Conservation (phyloP, 2,113 vertebrate species). For the Pelobates fuscus region DNA sequence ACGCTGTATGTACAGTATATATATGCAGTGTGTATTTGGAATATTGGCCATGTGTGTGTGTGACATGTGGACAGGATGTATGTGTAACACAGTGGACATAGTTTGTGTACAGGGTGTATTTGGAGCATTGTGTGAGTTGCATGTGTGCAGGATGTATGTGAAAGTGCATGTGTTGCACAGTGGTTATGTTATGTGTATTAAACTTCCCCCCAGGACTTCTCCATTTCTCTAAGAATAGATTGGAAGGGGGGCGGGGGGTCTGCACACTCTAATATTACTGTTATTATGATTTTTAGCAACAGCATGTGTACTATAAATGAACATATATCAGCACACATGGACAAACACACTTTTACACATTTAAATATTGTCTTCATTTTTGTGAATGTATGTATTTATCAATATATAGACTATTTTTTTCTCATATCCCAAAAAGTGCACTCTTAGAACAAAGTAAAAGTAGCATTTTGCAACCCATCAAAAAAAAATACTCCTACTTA, state of each 20-base stretch:
- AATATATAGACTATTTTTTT: slow-evolving; percentile 2
- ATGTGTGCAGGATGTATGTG: not conserved
- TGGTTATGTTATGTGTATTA: not conserved
- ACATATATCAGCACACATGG: not conserved
- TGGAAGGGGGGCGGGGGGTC: not conserved
- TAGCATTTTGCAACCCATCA: too few species aligned
- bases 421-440: too few species aligned
- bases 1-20: too few species aligned
- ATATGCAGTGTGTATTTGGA: too few species aligned
- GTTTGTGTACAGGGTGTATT: not conserved
- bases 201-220: slow-evolving; percentile 20
- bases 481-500: too few species aligned
- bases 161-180: not conserved
- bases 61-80: not conserved
- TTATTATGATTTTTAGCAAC: slow-evolving; percentile 18
- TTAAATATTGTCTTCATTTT: not conserved
- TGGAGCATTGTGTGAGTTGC: not conserved
- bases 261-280: slow-evolving; percentile 2
- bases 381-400: slow-evolving; percentile 2
- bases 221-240: slow-evolving; percentile 39
- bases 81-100: not conserved
- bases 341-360: not conserved
- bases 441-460: too few species aligned
- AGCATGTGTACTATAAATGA: not conserved
- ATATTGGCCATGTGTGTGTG: too few species aligned